Conservation (phyloP, 1,140 invertebrate species). For the Cheumatopsyche charites region DNA sequence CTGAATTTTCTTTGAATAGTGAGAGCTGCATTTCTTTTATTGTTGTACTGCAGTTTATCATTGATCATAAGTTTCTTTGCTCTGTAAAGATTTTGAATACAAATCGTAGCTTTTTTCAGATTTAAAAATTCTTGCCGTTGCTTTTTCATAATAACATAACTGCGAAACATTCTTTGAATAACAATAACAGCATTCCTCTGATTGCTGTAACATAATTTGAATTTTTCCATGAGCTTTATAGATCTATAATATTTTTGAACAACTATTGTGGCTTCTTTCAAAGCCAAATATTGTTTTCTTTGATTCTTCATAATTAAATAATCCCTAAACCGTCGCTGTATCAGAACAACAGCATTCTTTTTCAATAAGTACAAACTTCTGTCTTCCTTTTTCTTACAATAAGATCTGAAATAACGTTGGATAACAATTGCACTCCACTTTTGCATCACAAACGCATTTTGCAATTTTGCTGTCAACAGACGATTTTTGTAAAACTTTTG, state of each 20-base stretch:
- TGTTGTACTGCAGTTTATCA: neutral
- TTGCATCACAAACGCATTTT: conserved; percentile 53
- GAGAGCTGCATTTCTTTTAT: conserved; percentile 50
- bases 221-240: too few species aligned
- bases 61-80: too few species aligned
- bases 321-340: conserved; percentile 57
- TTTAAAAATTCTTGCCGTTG: too few species aligned
- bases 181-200: too few species aligned
- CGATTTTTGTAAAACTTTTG: conserved; percentile 58
- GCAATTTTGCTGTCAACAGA: conserved; percentile 53
- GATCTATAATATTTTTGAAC: conserved; percentile 36
- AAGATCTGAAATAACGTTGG: conserved; percentile 59
- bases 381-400: conserved; percentile 32
- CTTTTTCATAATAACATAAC: too few species aligned
- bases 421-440: conserved; percentile 53
- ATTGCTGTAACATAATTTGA: too few species aligned
- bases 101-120: too few species aligned
- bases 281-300: conserved; percentile 38
- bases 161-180: too few species aligned
- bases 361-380: conserved; percentile 51
- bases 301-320: conserved; percentile 46
- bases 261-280: conserved; percentile 47
- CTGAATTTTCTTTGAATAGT: conserved; percentile 50
- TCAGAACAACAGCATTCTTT: conserved; percentile 49
- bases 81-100: too few species aligned